These are phyloP conservation scores for Eupleurogrammus muticus DNA, from an alignment of 2,797 vertebrate genomes.

Conservation along the genomic window DNA sequence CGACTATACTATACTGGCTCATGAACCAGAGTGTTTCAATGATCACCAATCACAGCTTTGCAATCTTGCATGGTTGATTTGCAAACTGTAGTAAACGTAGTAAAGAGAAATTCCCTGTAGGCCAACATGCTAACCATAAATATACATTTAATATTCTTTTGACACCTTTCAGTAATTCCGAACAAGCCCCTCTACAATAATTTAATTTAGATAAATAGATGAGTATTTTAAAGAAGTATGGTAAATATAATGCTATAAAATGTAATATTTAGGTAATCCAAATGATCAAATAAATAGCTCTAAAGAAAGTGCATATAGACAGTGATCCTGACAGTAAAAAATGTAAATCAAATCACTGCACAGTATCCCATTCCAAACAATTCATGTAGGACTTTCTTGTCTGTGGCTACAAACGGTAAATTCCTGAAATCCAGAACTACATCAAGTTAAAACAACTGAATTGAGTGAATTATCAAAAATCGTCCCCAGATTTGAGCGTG, in stretches of 20 bases:
- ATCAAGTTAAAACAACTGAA: neutral
- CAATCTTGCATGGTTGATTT: neutral
- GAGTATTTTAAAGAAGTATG: no score
- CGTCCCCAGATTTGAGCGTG: neutral
- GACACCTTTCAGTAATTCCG: neutral
- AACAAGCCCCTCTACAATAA: no score
- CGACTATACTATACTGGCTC: neutral
- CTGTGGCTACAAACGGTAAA: neutral
- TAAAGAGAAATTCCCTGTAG: neutral
- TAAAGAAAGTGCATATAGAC: neutral
- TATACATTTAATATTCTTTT: neutral
- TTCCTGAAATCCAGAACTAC: neutral
- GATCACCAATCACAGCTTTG: neutral
- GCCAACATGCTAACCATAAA: neutral
- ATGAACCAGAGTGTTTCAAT: neutral
- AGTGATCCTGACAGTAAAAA: neutral
- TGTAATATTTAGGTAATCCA: neutral
- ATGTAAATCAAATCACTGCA: neutral
- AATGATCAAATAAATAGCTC: neutral
- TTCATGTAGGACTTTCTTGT: neutral
- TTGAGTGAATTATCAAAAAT: constrained; percentile 1
- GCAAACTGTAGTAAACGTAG: neutral
- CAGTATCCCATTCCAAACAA: neutral
- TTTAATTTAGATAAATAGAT: neutral
- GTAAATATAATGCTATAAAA: no score